phyloP scores from a whole-genome alignment of 2,888 invertebrate species.

The Pachymerium ferrugineum region DNA sequence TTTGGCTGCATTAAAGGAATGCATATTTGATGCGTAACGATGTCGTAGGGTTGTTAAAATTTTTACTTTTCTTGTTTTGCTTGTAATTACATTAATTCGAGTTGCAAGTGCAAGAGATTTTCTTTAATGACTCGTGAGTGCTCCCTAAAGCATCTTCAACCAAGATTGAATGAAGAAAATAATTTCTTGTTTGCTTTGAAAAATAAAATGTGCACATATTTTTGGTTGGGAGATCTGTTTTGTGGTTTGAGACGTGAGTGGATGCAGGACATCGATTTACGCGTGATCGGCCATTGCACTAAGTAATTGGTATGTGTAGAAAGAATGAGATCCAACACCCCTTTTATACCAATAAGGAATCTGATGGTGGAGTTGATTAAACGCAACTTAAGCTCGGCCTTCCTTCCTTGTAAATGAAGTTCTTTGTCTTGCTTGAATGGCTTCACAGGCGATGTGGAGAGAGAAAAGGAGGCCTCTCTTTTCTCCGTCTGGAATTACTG shows the following conservation, averaged over 20 bases:
- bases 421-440: constrained; percentile 4
- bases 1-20: not conserved
- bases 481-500: not conserved
- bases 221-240: too few species aligned
- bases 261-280: not conserved
- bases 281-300: not conserved
- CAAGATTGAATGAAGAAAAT: not conserved
- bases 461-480: not conserved
- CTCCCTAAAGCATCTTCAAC: not conserved
- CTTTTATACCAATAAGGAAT: constrained; percentile 8
- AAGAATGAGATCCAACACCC: not conserved
- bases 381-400: not conserved
- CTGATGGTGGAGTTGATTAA: constrained; percentile 1
- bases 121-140: not conserved
- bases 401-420: constrained; percentile 13
- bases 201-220: too few species aligned
- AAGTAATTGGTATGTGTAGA: not conserved
- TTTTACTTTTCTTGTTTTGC: not conserved
- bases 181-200: too few species aligned
- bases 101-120: not conserved
- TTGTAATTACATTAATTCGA: not conserved
- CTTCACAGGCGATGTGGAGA: not conserved
- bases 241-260: too few species aligned
- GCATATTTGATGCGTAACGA: not conserved
- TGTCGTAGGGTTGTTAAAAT: not conserved